Evolutionary conservation across 2,797 vertebrate species (phyloP).

Genomic region (Myotis findleyi): DNA sequence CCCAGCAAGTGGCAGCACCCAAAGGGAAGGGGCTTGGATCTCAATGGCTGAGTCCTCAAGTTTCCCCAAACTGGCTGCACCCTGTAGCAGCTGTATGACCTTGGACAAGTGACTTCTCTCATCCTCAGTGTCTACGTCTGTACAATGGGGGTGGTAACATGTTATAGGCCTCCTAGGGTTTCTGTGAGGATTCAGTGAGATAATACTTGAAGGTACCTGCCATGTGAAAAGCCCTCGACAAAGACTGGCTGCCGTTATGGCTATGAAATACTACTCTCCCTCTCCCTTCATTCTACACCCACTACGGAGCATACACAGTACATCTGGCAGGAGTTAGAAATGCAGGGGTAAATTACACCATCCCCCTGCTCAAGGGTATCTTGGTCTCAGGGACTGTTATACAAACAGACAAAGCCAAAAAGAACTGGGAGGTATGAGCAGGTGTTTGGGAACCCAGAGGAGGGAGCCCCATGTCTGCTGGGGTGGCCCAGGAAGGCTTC

Average conservation of each 20-base stretch:
- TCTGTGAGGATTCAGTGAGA: not conserved
- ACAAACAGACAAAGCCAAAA: not conserved
- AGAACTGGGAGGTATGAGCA: not conserved
- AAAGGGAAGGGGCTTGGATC: not conserved
- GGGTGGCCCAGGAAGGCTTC: not conserved
- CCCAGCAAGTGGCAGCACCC: not conserved
- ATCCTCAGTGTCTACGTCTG: not conserved
- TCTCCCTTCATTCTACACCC: not conserved
- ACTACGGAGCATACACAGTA: not conserved
- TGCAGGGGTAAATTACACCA: not conserved
- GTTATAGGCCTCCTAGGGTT: not conserved
- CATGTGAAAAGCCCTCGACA: rapidly evolving
- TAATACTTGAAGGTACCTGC: not conserved
- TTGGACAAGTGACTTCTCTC: not conserved
- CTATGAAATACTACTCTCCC: not conserved
- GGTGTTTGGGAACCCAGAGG: not conserved
- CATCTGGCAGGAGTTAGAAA: not conserved
- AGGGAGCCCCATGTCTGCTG: not conserved
- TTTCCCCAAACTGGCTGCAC: not conserved
- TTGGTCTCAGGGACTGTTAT: not conserved
- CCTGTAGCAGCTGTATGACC: not conserved
- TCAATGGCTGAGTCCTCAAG: not conserved
- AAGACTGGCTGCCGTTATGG: not conserved
- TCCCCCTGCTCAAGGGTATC: not conserved
- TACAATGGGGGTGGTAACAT: not conserved